phyloP scores from a whole-genome alignment of 2,113 vertebrate genomes.

The Symphodus melops region DNA sequence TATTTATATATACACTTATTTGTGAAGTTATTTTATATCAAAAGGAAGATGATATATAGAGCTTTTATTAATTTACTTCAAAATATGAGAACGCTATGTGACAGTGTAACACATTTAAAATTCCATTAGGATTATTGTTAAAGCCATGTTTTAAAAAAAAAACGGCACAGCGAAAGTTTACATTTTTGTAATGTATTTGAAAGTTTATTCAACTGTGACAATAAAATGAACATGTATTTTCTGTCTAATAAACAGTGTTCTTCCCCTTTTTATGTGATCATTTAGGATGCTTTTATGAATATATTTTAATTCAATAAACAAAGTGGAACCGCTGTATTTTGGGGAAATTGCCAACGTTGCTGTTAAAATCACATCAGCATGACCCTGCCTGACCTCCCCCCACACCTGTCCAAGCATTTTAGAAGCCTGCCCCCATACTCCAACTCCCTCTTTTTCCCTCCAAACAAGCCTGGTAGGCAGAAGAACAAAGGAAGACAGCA shows the following conservation, averaged over 20 bases:
- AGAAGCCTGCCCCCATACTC: too few species aligned
- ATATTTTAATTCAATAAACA: not conserved
- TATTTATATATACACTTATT: not conserved
- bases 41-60: not conserved
- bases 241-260: slow-evolving; percentile 23
- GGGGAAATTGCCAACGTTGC: not conserved
- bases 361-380: too few species aligned
- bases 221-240: not conserved
- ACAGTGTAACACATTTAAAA: not conserved
- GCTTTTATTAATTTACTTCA: not conserved
- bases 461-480: too few species aligned
- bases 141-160: slow-evolving; percentile 9
- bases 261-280: not conserved
- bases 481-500: too few species aligned
- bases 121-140: slow-evolving; percentile 24
- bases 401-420: too few species aligned
- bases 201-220: slow-evolving; percentile 28
- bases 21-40: not conserved
- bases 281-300: not conserved
- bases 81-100: slow-evolving; percentile 1
- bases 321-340: not conserved
- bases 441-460: too few species aligned
- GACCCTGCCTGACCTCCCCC: too few species aligned
- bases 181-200: slow-evolving; percentile 26
- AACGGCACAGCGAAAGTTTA: too few species aligned